These are phyloP conservation scores for Dissostichus mawsoni DNA, from an alignment of 2,113 vertebrate species.

Conservation along the genomic window DNA sequence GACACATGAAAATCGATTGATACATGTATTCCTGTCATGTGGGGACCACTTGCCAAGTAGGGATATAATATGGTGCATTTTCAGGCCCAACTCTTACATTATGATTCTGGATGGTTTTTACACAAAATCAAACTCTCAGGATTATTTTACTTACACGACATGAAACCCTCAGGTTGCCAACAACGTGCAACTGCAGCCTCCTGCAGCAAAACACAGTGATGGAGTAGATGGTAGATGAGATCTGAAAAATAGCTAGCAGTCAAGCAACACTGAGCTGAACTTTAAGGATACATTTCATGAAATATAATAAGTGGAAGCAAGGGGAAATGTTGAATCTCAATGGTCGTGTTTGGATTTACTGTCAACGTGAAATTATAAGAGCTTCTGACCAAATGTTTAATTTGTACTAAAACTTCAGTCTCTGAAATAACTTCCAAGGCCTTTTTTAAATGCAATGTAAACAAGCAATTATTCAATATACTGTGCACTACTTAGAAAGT, in stretches of 20 bases:
- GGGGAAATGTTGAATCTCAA: slow-evolving; percentile 1
- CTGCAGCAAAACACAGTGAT: slow-evolving; percentile 12
- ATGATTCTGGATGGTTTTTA: slow-evolving; percentile 22
- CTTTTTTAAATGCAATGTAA: slow-evolving; percentile 5
- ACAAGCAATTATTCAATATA: not conserved
- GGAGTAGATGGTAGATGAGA: slow-evolving; percentile 25
- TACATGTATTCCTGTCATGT: slow-evolving; percentile 18
- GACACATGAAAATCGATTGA: slow-evolving; percentile 32
- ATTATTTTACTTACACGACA: slow-evolving; percentile 9
- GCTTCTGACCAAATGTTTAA: slow-evolving; percentile 9
- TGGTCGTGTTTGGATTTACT: slow-evolving; percentile 10
- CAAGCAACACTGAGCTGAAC: slow-evolving; percentile 30
- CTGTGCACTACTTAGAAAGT: not conserved
- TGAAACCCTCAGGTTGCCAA: slow-evolving; percentile 18
- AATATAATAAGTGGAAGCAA: slow-evolving; percentile 12
- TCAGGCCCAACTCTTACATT: slow-evolving; percentile 7
- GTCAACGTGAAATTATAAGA: not conserved
- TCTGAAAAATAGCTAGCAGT: slow-evolving; percentile 20
- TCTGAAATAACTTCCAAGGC: slow-evolving; percentile 8
- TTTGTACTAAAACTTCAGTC: slow-evolving; percentile 3
- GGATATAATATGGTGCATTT: slow-evolving; percentile 9
- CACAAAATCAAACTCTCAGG: slow-evolving; percentile 20
- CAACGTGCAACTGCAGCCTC: slow-evolving; percentile 31
- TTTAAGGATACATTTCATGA: slow-evolving; percentile 27
- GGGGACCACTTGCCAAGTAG: slow-evolving; percentile 8